Percentiles rank a stretch among this genome's conserved stretches.
Evolutionary conservation across 2,113 vertebrate genomes (phyloP).

Genomic region (Phalacrocorax pelagicus): DNA sequence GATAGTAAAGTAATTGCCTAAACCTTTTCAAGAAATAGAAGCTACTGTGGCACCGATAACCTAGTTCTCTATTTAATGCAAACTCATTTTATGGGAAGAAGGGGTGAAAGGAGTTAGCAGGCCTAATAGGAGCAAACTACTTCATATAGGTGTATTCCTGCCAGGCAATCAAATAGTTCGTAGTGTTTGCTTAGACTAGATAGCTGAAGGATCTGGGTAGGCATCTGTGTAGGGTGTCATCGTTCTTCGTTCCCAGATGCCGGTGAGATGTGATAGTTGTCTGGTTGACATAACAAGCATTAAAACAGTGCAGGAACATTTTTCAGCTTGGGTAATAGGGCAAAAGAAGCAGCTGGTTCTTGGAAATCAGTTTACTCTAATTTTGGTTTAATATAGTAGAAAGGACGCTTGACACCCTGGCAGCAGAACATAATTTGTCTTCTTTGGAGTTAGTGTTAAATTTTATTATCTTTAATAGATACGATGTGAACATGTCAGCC

Average conservation of each 20-base stretch:
- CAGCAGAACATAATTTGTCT: conserved; percentile 7
- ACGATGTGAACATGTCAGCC: conserved; percentile 72
- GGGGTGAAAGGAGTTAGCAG: not conserved
- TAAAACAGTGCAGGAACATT: not conserved
- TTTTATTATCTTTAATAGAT: conserved; percentile 80
- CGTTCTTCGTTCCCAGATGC: not conserved
- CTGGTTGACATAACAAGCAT: not conserved
- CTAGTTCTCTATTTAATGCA: not conserved
- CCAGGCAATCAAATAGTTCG: not conserved
- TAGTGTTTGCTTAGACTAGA: not conserved
- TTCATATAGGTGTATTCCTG: not conserved
- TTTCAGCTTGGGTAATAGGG: not conserved
- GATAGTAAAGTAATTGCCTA: not conserved
- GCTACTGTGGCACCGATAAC: not conserved
- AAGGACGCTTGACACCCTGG: conserved; percentile 10
- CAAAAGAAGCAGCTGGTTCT: not conserved
- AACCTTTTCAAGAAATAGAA: not conserved
- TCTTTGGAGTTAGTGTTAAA: conserved; percentile 63
- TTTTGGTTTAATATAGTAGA: conserved; percentile 49
- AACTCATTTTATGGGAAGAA: not conserved
- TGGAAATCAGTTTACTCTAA: conserved; percentile 32
- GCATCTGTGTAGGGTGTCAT: not conserved
- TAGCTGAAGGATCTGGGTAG: not conserved
- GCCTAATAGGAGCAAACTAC: not conserved
- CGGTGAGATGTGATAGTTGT: not conserved